Conservation (phyloP, 2,797 vertebrate species). For the Sphenodon punctatus region DNA sequence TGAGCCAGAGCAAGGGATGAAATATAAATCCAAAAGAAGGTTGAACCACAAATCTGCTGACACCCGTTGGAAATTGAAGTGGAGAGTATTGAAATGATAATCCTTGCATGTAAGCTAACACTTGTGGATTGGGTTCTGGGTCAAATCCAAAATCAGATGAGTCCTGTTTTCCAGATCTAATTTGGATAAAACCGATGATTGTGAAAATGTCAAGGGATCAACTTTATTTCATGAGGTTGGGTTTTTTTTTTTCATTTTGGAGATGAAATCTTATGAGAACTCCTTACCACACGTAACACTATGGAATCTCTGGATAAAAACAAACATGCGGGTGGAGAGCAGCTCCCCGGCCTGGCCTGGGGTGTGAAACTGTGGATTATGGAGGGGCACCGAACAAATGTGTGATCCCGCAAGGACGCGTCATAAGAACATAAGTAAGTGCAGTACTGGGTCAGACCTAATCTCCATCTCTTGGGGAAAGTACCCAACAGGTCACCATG, state of each 20-base stretch:
- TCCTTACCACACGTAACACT: background rate
- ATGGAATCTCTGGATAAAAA: too few relatives aligned
- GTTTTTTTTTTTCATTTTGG: background rate
- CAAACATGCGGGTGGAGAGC: too few relatives aligned
- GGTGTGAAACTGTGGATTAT: too few relatives aligned
- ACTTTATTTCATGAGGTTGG: background rate
- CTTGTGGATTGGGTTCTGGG: background rate
- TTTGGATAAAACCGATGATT: background rate
- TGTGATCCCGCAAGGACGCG: too few relatives aligned
- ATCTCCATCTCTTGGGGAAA: too few relatives aligned
- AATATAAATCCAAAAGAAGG: conserved; percentile 39
- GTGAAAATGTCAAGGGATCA: conserved; percentile 10
- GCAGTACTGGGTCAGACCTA: too few relatives aligned
- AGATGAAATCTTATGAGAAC: conserved; percentile 3
- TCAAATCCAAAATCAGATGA: background rate
- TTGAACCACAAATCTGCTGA: conserved; percentile 28
- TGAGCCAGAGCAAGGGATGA: conserved; percentile 35
- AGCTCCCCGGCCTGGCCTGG: too few relatives aligned
- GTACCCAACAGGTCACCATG: too few relatives aligned
- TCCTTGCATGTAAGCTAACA: background rate
- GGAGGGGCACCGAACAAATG: too few relatives aligned
- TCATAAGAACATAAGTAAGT: too few relatives aligned
- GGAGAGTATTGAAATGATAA: conserved; percentile 26
- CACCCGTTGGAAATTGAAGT: conserved; percentile 1
- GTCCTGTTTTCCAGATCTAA: background rate